phyloP scores from a whole-genome alignment of 92 coral and sea anemone species.

The Zoanthus gigantus region DNA sequence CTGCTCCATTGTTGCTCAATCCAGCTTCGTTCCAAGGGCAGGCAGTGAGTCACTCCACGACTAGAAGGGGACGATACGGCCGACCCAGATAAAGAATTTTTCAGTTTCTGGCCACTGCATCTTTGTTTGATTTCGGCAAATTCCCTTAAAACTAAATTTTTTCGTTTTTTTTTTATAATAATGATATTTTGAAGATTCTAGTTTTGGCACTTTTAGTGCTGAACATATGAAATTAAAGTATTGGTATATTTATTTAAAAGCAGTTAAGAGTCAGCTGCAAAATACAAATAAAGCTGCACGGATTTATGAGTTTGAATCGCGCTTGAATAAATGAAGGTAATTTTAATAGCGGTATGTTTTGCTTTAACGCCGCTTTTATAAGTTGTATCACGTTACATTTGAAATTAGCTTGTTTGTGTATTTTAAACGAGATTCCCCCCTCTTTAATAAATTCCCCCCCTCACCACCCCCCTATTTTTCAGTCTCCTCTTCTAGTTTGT shows the following conservation, averaged over 20 bases:
- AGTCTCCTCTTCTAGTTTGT: no score
- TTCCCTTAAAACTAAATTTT: neutral
- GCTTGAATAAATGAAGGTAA: neutral
- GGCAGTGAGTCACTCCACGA: slow-evolving; percentile 41
- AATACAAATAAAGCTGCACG: slow-evolving; percentile 6
- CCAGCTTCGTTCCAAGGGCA: slow-evolving; percentile 60
- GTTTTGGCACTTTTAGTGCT: neutral
- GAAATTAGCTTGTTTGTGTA: no score
- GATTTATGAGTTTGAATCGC: neutral
- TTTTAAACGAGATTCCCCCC: no score
- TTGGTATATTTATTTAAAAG: slow-evolving; percentile 30
- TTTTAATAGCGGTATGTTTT: no score
- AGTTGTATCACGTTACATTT: no score
- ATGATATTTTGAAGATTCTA: neutral
- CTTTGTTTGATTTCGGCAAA: neutral
- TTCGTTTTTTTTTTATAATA: neutral
- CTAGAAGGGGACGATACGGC: slow-evolving; percentile 37
- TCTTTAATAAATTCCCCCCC: no score
- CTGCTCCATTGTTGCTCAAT: slow-evolving; percentile 53
- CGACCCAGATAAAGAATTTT: slow-evolving; percentile 4
- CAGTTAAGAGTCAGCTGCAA: slow-evolving; percentile 12
- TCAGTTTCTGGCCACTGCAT: neutral
- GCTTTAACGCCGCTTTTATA: no score
- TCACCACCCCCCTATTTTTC: no score
- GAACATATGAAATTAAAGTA: neutral